phyloP scores from a whole-genome alignment of 53 echinoderm and acorn worm species.

The Stichopus horrens region DNA sequence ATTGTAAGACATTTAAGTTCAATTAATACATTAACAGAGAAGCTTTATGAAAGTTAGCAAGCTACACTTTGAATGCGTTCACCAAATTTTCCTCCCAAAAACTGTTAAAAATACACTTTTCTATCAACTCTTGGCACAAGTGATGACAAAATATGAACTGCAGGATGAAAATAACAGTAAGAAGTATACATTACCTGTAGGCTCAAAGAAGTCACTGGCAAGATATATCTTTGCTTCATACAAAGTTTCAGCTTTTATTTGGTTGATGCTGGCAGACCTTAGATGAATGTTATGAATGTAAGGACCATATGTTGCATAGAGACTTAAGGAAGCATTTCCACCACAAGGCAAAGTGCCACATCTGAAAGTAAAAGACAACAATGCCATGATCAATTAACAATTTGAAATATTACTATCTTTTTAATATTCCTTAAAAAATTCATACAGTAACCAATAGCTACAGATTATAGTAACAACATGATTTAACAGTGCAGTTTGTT shows the following conservation, averaged over 20 bases:
- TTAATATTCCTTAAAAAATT: too few species aligned
- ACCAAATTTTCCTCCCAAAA: background rate
- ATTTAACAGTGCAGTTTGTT: too few species aligned
- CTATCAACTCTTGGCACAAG: background rate
- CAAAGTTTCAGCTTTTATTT: slow-evolving; percentile 64
- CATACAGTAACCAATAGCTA: too few species aligned
- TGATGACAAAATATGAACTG: background rate
- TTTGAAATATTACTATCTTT: too few species aligned
- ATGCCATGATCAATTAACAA: background rate
- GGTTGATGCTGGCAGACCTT: slow-evolving; percentile 48
- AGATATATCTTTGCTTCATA: slow-evolving; percentile 79
- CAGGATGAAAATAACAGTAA: background rate
- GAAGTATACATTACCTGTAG: slow-evolving; percentile 49
- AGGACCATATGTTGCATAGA: slow-evolving; percentile 55
- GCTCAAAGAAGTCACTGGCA: slow-evolving; percentile 48
- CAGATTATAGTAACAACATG: too few species aligned
- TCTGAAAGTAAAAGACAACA: background rate
- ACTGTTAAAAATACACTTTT: background rate
- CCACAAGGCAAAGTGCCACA: slow-evolving; percentile 49
- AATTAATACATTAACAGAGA: background rate
- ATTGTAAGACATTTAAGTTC: too few species aligned
- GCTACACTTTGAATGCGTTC: background rate
- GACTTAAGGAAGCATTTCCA: slow-evolving; percentile 39
- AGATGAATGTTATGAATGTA: slow-evolving; percentile 46
- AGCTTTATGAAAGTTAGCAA: background rate